Percentiles rank a stretch among this genome's conserved stretches.
These are phyloP conservation scores for Sicus ferrugineus DNA, from an alignment of 2,888 invertebrate species.

Conservation along the genomic window DNA sequence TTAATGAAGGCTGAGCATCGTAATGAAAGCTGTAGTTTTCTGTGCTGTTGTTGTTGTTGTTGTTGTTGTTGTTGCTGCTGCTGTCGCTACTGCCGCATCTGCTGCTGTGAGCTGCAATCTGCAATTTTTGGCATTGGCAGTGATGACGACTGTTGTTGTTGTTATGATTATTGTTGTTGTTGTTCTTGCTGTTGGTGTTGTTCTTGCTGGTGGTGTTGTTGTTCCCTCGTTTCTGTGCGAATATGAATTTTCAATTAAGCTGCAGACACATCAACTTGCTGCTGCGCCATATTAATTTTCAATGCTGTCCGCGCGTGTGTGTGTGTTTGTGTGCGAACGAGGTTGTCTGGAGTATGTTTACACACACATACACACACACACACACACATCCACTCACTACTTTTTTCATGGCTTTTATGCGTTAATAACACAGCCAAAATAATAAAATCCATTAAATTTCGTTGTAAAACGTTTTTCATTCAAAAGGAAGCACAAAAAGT, in stretches of 20 bases:
- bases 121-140: background rate
- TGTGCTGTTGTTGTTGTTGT: constrained; percentile 16
- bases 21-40: background rate
- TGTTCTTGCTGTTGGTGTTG: constrained; percentile 19
- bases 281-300: constrained; percentile 22
- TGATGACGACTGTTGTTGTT: constrained; percentile 10
- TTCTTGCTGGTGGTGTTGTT: constrained; percentile 20
- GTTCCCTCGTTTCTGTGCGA: constrained; percentile 31
- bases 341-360: constrained; percentile 22
- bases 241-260: constrained; percentile 42
- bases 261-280: constrained; percentile 31
- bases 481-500: background rate
- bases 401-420: constrained; percentile 16
- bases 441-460: constrained; percentile 50
- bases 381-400: background rate
- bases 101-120: background rate
- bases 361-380: constrained; percentile 4
- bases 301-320: constrained; percentile 23
- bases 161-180: background rate
- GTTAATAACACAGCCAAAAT: constrained; percentile 34
- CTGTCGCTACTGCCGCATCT: constrained; percentile 1
- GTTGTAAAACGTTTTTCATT: constrained; percentile 28
- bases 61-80: constrained; percentile 22
- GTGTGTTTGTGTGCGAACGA: constrained; percentile 8
- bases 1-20: constrained; percentile 19